A percentile compares a stretch with the other conserved stretches of the same genome.
These are phyloP conservation scores for Proteles cristata DNA, from an alignment of 2,113 vertebrate species.

Conservation along the genomic window DNA sequence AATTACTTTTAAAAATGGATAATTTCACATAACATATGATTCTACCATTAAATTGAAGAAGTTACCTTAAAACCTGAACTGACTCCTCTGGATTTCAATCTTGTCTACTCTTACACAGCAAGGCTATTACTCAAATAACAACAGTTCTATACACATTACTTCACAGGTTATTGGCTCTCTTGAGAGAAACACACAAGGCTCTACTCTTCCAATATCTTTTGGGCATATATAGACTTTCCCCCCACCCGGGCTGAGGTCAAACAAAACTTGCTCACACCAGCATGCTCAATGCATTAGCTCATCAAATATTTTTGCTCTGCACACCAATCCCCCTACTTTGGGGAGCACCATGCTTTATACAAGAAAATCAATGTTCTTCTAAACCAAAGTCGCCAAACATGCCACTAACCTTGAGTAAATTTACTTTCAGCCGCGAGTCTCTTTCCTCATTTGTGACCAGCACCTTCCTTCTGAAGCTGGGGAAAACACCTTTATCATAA, in stretches of 20 bases:
- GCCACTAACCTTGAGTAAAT: background rate
- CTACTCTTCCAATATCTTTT: background rate
- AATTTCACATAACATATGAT: background rate
- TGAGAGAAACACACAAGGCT: background rate
- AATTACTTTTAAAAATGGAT: background rate
- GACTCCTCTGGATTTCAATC: background rate
- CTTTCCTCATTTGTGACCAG: background rate
- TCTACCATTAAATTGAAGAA: background rate
- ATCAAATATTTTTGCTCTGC: background rate
- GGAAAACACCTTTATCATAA: conserved; percentile 6
- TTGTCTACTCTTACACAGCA: background rate
- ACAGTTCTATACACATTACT: background rate
- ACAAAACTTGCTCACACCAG: background rate
- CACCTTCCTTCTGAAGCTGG: conserved; percentile 33
- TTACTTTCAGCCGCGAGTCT: background rate
- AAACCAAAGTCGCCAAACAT: background rate
- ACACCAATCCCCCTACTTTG: background rate
- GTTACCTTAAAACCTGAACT: background rate
- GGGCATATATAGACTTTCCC: background rate
- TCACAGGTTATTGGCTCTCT: background rate
- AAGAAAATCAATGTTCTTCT: background rate
- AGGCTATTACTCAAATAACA: background rate
- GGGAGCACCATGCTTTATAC: background rate
- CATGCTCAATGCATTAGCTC: background rate
- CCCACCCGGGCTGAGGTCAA: background rate